A percentile compares a stretch with the other conserved stretches of the same genome.
Evolutionary conservation across 2,113 vertebrate species (phyloP).

Genomic region (Brachyhypopomus occidentalis): DNA sequence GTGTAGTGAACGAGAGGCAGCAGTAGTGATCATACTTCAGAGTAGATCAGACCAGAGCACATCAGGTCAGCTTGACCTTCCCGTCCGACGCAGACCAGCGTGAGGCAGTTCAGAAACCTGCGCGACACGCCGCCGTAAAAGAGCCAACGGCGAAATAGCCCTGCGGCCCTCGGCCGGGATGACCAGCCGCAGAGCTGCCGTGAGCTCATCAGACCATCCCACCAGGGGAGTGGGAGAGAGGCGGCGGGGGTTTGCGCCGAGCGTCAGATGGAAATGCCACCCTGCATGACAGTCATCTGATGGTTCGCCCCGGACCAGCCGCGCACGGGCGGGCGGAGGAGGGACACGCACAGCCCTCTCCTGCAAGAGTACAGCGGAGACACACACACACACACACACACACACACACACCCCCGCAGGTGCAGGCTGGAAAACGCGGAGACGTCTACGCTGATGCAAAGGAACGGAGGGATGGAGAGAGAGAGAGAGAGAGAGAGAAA

Average conservation of each 20-base stretch:
- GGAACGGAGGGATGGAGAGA: not conserved
- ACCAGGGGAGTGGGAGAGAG: not conserved
- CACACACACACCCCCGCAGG: no score
- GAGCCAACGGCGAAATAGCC: not conserved
- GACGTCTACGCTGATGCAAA: not conserved
- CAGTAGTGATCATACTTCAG: not conserved
- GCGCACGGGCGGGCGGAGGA: not conserved
- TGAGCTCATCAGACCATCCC: conserved; percentile 5
- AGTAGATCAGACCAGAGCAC: not conserved
- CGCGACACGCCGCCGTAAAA: not conserved
- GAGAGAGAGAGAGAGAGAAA: not conserved
- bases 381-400: no score
- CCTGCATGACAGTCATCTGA: not conserved
- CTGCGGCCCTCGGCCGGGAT: not conserved
- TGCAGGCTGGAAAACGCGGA: no score
- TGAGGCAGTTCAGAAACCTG: not conserved
- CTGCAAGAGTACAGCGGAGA: conserved; percentile 6
- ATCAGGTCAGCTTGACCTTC: conserved; percentile 15
- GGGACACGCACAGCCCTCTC: not conserved
- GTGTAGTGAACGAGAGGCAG: not conserved
- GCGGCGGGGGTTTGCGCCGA: conserved; percentile 12
- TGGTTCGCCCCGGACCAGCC: conserved; percentile 11
- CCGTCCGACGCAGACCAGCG: not conserved
- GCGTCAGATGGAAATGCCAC: conserved; percentile 46
- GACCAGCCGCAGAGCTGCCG: conserved; percentile 11